Percentiles rank a stretch among this genome's conserved stretches.
Evolutionary conservation across 2,797 vertebrate genomes (phyloP).

Genomic region (Acanthiza pusilla): DNA sequence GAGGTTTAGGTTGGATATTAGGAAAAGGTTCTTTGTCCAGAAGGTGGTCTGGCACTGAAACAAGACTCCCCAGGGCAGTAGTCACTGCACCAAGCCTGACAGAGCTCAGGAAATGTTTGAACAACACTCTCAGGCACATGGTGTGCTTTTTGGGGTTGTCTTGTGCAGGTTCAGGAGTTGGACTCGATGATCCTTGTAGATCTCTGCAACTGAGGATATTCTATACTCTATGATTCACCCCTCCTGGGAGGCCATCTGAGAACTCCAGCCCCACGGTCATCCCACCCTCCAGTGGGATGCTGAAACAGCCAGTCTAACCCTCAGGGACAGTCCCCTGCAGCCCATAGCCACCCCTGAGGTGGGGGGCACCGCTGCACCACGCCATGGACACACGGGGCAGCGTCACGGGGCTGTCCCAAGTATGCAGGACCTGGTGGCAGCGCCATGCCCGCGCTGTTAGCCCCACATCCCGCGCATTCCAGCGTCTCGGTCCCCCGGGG

Average conservation of each 20-base stretch:
- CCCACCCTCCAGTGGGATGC: background rate
- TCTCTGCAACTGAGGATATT: background rate
- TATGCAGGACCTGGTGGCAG: fast-evolving
- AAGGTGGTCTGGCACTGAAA: background rate
- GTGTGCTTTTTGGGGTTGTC: background rate
- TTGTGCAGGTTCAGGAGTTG: background rate
- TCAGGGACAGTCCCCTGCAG: fast-evolving
- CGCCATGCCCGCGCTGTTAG: background rate
- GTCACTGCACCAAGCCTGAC: background rate
- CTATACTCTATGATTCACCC: background rate
- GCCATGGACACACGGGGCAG: background rate
- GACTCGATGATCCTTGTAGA: fast-evolving
- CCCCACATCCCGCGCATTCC: background rate
- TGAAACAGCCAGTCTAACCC: too few species aligned
- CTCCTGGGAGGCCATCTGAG: background rate
- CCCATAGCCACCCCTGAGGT: background rate
- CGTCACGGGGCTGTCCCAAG: fast-evolving
- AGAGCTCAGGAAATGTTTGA: background rate
- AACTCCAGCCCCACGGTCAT: background rate
- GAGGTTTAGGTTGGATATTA: background rate
- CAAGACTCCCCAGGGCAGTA: background rate
- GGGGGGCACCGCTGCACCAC: background rate
- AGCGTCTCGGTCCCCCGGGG: fast-evolving
- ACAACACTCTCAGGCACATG: background rate
- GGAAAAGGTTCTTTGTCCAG: background rate